Evolutionary conservation across 2,888 invertebrate species (phyloP).

Genomic region (Koerneria pararmatus): DNA sequence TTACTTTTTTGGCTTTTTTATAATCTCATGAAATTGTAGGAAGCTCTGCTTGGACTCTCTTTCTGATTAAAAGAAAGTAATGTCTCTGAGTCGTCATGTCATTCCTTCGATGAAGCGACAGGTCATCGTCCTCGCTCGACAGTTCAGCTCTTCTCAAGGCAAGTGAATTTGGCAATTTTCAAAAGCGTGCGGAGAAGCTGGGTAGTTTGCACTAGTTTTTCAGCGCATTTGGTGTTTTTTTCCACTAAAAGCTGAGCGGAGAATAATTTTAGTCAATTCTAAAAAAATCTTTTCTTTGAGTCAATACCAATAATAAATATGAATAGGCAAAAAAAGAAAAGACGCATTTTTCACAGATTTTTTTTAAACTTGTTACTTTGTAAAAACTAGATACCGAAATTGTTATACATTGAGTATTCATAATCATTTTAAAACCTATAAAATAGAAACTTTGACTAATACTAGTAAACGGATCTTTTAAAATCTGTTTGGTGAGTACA

Average conservation of each 20-base stretch:
- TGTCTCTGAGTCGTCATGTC: conserved; percentile 27
- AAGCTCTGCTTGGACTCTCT: not conserved
- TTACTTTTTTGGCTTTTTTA: no score
- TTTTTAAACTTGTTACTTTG: no score
- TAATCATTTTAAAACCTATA: no score
- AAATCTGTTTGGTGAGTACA: no score
- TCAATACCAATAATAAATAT: not conserved
- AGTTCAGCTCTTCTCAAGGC: conserved; percentile 37
- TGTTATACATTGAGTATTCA: no score
- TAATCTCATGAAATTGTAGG: no score
- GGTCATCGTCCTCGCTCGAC: conserved; percentile 31
- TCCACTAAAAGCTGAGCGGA: not conserved
- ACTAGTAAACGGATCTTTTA: no score
- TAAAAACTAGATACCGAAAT: no score
- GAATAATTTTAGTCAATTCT: not conserved
- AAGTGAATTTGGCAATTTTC: conserved; percentile 7
- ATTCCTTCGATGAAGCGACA: conserved; percentile 30
- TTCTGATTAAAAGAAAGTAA: conserved; percentile 13
- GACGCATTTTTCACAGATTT: no score
- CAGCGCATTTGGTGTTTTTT: not conserved
- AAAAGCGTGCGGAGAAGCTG: not conserved
- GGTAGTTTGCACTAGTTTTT: not conserved
- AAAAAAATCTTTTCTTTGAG: not conserved
- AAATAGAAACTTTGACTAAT: no score
- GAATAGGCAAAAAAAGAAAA: not conserved